These are phyloP conservation scores for Thymelicus sylvestris DNA, from an alignment of 2,888 invertebrate genomes.

Conservation along the genomic window DNA sequence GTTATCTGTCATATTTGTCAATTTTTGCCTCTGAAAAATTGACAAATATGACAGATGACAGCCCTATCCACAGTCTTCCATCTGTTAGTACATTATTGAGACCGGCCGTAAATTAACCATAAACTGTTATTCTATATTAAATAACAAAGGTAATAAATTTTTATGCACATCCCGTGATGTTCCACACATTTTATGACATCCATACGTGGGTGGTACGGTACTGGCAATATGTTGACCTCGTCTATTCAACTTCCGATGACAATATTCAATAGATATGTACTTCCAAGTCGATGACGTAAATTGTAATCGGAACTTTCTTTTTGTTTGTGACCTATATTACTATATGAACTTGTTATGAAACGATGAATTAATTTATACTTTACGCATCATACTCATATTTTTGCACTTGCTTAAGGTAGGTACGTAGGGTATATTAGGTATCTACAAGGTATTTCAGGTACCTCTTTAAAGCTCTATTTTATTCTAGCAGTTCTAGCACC, in stretches of 20 bases:
- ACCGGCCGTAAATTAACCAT: background rate
- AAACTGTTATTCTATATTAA: background rate
- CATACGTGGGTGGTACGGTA: background rate
- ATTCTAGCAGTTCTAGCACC: too few species aligned
- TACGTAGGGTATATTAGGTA: too few species aligned
- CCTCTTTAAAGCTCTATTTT: too few species aligned
- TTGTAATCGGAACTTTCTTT: constrained; percentile 1
- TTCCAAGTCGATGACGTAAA: constrained; percentile 4
- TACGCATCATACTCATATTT: too few species aligned
- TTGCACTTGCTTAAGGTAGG: too few species aligned
- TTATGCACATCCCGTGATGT: background rate
- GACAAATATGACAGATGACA: too few species aligned
- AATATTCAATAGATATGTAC: constrained; percentile 18
- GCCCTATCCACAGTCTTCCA: too few species aligned
- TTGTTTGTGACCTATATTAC: background rate
- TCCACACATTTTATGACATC: background rate
- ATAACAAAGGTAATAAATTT: background rate
- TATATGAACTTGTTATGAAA: background rate
- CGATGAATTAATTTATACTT: background rate
- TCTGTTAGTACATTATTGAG: too few species aligned
- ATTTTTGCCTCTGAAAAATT: too few species aligned
- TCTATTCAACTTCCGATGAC: constrained; percentile 20
- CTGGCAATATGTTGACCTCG: background rate
- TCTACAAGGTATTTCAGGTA: too few species aligned
- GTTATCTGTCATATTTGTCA: too few species aligned